Evolutionary conservation across 2,797 vertebrate genomes (phyloP).

Genomic region (Pangasius mekongensis): DNA sequence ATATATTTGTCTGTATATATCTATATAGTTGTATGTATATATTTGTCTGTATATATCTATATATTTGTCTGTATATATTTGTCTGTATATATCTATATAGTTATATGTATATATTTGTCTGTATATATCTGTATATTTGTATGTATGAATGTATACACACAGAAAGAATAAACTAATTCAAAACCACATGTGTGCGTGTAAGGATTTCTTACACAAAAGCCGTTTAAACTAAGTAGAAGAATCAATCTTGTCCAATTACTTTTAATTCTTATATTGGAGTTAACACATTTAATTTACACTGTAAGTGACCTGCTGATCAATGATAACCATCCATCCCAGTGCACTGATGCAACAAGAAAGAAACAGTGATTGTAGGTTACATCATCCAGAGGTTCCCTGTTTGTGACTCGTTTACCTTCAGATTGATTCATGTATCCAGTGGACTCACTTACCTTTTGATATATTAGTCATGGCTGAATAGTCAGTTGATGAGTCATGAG

Average conservation of each 20-base stretch:
- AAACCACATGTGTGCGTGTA: neutral
- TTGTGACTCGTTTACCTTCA: neutral
- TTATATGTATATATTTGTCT: neutral
- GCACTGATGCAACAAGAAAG: neutral
- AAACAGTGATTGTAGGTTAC: conserved; percentile 1
- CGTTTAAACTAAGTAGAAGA: neutral
- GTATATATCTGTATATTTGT: neutral
- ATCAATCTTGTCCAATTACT: neutral
- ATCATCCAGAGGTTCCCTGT: neutral
- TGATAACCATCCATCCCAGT: neutral
- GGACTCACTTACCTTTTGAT: neutral
- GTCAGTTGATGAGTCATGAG: neutral
- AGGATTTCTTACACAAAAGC: neutral
- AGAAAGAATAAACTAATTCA: neutral
- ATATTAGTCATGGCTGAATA: neutral
- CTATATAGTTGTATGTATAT: neutral
- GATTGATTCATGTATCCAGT: neutral
- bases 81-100: neutral
- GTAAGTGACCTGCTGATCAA: neutral
- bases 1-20: too few species aligned
- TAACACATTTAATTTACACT: neutral
- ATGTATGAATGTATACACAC: too few species aligned
- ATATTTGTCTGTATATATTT: neutral
- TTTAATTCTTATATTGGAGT: neutral
- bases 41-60: neutral